Conservation (phyloP, 2,113 vertebrate species). For the Tetrax tetrax region DNA sequence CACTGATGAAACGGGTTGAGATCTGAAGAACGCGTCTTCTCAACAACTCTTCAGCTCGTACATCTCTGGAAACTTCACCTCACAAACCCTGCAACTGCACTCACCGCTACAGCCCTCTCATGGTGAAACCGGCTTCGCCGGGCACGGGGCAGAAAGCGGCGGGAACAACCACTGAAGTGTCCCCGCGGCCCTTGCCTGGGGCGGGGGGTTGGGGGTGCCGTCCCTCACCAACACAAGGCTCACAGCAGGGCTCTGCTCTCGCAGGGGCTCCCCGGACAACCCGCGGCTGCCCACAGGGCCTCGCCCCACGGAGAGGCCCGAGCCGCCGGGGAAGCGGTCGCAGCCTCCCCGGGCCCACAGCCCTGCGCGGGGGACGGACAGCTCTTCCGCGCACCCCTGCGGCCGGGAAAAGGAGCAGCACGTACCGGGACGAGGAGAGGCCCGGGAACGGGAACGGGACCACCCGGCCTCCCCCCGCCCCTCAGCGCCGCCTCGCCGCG, state of each 20-base stretch:
- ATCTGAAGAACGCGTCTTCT: accelerated
- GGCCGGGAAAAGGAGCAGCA: not conserved
- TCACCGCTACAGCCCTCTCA: accelerated
- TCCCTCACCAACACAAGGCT: accelerated
- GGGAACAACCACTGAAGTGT: accelerated
- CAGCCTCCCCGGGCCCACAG: no score
- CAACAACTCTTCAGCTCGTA: accelerated
- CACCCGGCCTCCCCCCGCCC: not conserved
- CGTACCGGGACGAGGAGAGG: not conserved
- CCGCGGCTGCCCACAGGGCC: accelerated
- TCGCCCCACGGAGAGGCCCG: no score
- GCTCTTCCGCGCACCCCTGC: not conserved
- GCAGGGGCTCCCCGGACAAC: accelerated
- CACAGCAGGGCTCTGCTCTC: not conserved
- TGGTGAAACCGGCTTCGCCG: not conserved
- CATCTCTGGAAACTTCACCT: not conserved
- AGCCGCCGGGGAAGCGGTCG: accelerated
- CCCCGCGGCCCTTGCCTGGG: no score
- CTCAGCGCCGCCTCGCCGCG: not conserved
- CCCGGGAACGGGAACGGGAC: accelerated
- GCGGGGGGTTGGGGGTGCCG: no score
- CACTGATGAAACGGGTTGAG: not conserved
- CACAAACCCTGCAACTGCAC: not conserved
- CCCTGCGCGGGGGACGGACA: no score
- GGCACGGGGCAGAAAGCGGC: not conserved